Evolutionary conservation across 2,888 invertebrate genomes (phyloP).

Genomic region (Pelosia muscerda): DNA sequence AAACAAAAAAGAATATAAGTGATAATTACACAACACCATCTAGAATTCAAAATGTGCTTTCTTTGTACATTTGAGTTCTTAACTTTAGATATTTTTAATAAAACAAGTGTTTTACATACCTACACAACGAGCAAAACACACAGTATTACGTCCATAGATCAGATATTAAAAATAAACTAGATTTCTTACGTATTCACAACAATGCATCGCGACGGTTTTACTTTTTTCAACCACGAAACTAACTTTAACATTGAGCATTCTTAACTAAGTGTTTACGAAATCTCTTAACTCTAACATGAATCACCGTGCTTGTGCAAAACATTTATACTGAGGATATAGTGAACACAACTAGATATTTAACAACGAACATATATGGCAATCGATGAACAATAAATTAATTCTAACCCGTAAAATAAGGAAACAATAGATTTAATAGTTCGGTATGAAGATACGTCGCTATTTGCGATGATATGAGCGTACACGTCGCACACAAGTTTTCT

Average conservation of each 20-base stretch:
- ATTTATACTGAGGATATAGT: slow-evolving; percentile 68
- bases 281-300: slow-evolving; percentile 71
- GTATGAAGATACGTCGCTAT: slow-evolving; percentile 71
- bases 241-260: slow-evolving; percentile 81
- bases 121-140: slow-evolving; percentile 34
- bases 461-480: slow-evolving; percentile 64
- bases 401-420: slow-evolving; percentile 77
- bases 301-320: slow-evolving; percentile 80
- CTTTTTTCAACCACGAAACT: slow-evolving; percentile 58
- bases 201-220: slow-evolving; percentile 65
- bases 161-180: slow-evolving; percentile 56
- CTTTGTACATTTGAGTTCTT: slow-evolving; percentile 44
- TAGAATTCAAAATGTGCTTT: slow-evolving; percentile 43
- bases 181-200: slow-evolving; percentile 66
- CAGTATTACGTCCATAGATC: slow-evolving; percentile 40
- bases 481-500: slow-evolving; percentile 60
- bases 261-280: slow-evolving; percentile 72
- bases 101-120: slow-evolving; percentile 23
- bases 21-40: slow-evolving; percentile 35
- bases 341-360: slow-evolving; percentile 74
- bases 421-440: slow-evolving; percentile 58
- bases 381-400: slow-evolving; percentile 72
- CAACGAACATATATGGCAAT: slow-evolving; percentile 83
- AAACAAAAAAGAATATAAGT: slow-evolving; percentile 33
- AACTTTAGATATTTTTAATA: slow-evolving; percentile 31